These are phyloP conservation scores for Sipha flava DNA, from an alignment of 1,140 invertebrate genomes.

Conservation along the genomic window DNA sequence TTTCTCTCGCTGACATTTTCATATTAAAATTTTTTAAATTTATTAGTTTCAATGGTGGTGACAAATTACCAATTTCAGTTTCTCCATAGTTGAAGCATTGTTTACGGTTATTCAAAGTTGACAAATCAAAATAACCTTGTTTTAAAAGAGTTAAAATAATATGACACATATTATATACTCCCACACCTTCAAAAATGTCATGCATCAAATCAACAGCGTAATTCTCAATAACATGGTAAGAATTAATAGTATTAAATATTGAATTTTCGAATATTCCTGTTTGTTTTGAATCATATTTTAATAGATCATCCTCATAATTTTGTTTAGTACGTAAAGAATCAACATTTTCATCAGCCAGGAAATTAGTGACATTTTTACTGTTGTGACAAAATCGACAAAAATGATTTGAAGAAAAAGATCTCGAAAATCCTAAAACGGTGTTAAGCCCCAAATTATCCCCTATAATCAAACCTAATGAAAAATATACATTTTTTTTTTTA, in stretches of 20 bases:
- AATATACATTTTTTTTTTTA: too few species aligned
- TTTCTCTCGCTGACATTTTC: background rate
- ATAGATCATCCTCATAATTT: background rate
- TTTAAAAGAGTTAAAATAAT: background rate
- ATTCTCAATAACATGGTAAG: background rate
- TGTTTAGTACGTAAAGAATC: background rate
- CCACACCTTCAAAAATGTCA: background rate
- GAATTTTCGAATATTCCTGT: background rate
- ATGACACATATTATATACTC: background rate
- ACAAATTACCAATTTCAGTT: background rate
- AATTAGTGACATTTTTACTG: background rate
- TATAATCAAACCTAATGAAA: background rate
- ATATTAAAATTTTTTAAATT: too few species aligned
- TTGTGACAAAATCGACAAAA: background rate
- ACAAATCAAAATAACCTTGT: background rate
- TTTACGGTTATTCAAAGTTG: background rate
- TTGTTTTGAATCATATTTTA: background rate
- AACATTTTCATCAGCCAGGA: background rate
- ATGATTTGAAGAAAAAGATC: background rate
- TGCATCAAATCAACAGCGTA: background rate
- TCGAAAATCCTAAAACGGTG: background rate
- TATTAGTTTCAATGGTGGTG: background rate
- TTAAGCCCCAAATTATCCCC: background rate
- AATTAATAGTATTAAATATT: background rate
- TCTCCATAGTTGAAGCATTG: background rate